Base-by-base conservation (phyloP, 2,888 invertebrate species). In the Teleogryllus oceanicus region DNA sequence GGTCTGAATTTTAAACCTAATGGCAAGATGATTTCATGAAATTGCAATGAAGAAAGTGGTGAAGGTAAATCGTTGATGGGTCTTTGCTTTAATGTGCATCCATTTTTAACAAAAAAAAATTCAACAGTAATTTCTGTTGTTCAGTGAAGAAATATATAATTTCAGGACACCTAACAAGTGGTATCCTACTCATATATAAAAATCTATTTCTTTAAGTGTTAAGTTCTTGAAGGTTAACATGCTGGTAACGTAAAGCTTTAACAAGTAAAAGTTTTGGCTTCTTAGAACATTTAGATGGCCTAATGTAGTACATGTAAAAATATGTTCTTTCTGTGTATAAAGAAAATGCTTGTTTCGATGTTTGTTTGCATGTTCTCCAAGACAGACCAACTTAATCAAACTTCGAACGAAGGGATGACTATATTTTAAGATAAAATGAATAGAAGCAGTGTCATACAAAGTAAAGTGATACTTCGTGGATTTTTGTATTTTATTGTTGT, bases 241-340 rank as follows among this genome's bases (percentile, higher is more conserved):
- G 74, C 24, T 77, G 80, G 80, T 80, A 80, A 80, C 74, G 77
- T 77, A 77, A 80, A 80, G 80, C 80, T 80, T 80, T 80, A 80
- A 80, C n/a, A 49, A 77, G 78, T 62, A 8, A 78, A 18, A 49
- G 20, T 49, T 75, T 75, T 74, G 78, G 74, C 74, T 78, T 74
- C 74, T 74, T 49, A 11, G 11, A 49, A 62, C 20, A 49, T 16
- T 37, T 78, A 78, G 78, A 49, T 78, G 62, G 16, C 62, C 62
- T 37, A 78, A 78, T n/a, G 50, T 62, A 62, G 62, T 62, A 62
- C 62, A 62, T 62, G 62, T 62, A 37, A 37, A 37, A 37, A 37
- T 37, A 37, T 37, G 37, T 37, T 37, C 37, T 37, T 37, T 78
- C 37, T 37, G 11, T 11, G 3, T 74, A 74, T 74, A n/a, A 5